Evolutionary conservation across 64 coral and sea anemone genomes (phyloP).

Genomic region (Actinia tenebrosa): DNA sequence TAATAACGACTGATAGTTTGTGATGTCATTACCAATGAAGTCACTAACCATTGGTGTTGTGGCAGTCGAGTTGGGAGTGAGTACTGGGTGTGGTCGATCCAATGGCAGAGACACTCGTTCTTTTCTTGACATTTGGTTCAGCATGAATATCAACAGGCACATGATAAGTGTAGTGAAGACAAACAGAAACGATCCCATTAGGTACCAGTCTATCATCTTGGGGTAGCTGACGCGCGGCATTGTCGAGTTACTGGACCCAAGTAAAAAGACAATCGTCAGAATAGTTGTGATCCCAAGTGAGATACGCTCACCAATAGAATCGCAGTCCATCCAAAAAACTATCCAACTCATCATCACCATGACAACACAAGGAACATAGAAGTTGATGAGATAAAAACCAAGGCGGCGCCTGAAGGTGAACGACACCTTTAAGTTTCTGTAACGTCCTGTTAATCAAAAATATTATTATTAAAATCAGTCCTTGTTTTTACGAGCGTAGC

Average conservation of each 20-base stretch:
- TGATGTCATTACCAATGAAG: not conserved
- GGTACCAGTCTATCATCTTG: constrained; percentile 88
- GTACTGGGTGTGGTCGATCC: not conserved
- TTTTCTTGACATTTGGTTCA: constrained; percentile 43
- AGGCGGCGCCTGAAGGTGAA: constrained; percentile 82
- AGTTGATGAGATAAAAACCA: constrained; percentile 88
- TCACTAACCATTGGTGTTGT: constrained; percentile 15
- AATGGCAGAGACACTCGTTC: not conserved
- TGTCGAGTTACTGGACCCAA: constrained; percentile 84
- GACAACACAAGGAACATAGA: constrained; percentile 84
- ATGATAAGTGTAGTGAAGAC: constrained; percentile 78
- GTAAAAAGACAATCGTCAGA: constrained; percentile 83
- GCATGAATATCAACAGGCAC: constrained; percentile 68
- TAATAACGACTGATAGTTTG: not conserved
- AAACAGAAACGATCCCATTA: constrained; percentile 90
- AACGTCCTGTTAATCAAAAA: constrained; percentile 40
- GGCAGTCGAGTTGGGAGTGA: not conserved
- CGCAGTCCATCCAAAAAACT: constrained; percentile 83
- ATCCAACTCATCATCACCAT: constrained; percentile 92
- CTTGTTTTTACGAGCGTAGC: too few species aligned
- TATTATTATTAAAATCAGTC: not conserved
- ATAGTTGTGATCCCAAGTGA: constrained; percentile 85
- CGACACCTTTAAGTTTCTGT: constrained; percentile 67
- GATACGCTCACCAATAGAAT: constrained; percentile 82
- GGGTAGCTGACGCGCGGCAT: constrained; percentile 91